These are phyloP conservation scores for Epinephelus fuscoguttatus DNA, from an alignment of 2,113 vertebrate genomes.

Conservation along the genomic window DNA sequence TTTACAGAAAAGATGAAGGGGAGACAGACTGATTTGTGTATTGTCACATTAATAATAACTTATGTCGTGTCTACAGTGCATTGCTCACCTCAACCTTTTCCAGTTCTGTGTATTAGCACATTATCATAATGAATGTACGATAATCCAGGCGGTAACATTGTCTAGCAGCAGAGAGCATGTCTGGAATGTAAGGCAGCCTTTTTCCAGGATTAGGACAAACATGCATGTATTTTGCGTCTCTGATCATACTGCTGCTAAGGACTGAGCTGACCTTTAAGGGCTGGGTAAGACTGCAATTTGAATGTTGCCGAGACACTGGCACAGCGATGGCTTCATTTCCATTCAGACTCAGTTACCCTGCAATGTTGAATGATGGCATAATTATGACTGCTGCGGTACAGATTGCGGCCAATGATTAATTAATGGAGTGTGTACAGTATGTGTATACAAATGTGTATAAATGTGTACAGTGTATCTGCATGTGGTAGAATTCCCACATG, in stretches of 20 bases:
- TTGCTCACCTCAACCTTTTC: constrained; percentile 19
- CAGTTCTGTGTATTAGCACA: background rate
- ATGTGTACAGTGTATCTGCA: constrained; percentile 10
- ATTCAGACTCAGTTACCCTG: constrained; percentile 48
- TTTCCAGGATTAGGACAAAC: constrained; percentile 50
- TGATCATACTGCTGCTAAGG: constrained; percentile 39
- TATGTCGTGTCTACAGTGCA: background rate
- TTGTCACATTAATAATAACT: background rate
- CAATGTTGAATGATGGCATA: constrained; percentile 62
- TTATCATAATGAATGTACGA: constrained; percentile 49
- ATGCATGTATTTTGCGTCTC: constrained; percentile 48
- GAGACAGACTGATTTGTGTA: background rate
- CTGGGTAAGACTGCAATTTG: constrained; percentile 47
- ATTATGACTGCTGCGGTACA: constrained; percentile 57
- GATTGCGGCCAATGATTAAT: constrained; percentile 60
- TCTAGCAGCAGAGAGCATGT: constrained; percentile 35
- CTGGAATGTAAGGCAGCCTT: constrained; percentile 41
- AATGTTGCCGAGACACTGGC: constrained; percentile 44
- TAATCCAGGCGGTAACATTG: constrained; percentile 15
- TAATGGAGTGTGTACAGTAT: constrained; percentile 55
- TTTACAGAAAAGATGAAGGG: background rate
- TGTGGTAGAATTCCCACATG: constrained; percentile 19
- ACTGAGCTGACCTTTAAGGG: constrained; percentile 66
- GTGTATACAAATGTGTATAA: constrained; percentile 37
- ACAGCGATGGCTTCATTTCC: constrained; percentile 44